phyloP scores from a whole-genome alignment of 2,113 vertebrate species.

The Clinocottus analis region DNA sequence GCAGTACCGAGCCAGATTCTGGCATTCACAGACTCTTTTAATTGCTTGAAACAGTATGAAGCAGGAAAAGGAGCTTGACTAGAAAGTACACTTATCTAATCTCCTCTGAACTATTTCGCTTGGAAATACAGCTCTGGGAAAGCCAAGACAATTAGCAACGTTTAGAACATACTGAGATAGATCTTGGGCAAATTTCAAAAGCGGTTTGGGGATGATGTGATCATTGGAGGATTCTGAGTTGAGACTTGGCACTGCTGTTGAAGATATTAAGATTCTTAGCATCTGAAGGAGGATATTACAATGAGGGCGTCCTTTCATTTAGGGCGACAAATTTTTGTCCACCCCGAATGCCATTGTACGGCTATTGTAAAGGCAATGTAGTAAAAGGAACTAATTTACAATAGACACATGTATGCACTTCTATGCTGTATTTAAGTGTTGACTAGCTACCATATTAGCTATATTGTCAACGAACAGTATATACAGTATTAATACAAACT shows the following conservation, averaged over 20 bases:
- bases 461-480: background rate
- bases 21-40: constrained; percentile 60
- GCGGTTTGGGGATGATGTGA: constrained; percentile 47
- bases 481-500: background rate
- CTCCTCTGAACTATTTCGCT: constrained; percentile 59
- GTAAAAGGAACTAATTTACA: background rate
- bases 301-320: constrained; percentile 33
- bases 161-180: constrained; percentile 55
- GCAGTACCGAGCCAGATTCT: constrained; percentile 33
- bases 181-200: constrained; percentile 60
- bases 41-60: constrained; percentile 62
- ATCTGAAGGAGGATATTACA: constrained; percentile 31
- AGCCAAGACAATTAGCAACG: constrained; percentile 65
- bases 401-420: background rate
- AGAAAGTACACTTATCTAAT: constrained; percentile 67
- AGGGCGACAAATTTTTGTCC: constrained; percentile 20
- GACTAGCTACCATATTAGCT: background rate
- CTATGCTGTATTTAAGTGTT: background rate
- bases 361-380: constrained; percentile 8
- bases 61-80: constrained; percentile 52
- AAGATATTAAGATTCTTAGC: constrained; percentile 25
- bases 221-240: constrained; percentile 45
- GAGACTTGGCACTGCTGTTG: constrained; percentile 40
- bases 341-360: constrained; percentile 29
- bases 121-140: constrained; percentile 54